Conservation (phyloP, 2,113 vertebrate genomes). For the Otus sunia region DNA sequence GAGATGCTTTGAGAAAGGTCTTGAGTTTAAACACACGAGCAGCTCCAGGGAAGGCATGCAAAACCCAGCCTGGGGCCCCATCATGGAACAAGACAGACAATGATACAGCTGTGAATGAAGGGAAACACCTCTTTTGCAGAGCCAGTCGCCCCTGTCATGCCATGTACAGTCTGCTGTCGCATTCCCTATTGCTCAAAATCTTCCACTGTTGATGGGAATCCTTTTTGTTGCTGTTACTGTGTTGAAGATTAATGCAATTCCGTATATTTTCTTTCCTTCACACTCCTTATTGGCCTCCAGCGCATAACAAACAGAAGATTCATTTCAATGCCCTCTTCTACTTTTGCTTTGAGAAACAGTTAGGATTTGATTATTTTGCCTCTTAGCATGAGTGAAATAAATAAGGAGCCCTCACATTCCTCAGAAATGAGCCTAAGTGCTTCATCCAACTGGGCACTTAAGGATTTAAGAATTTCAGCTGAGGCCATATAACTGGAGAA, state of each 20-base stretch:
- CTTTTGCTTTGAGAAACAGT: not conserved
- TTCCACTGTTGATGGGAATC: not conserved
- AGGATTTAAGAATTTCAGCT: not conserved
- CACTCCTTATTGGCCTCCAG: not conserved
- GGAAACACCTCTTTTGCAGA: not conserved
- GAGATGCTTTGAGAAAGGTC: not conserved
- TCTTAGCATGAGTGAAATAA: not conserved
- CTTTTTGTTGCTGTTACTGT: not conserved
- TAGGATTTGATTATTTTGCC: not conserved
- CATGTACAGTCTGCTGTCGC: fast-evolving
- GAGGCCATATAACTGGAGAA: not conserved
- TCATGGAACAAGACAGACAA: not conserved
- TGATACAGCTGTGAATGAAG: not conserved
- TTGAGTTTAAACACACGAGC: not conserved
- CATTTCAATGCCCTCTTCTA: not conserved
- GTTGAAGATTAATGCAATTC: not conserved
- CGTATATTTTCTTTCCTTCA: not conserved
- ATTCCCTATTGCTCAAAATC: not conserved
- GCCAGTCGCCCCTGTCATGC: fast-evolving
- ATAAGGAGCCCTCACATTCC: not conserved
- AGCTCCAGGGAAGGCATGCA: not conserved
- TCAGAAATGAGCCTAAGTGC: not conserved
- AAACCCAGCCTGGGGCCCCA: not conserved
- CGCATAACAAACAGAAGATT: not conserved
- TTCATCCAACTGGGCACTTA: not conserved